Base-by-base conservation (phyloP, 2,888 invertebrate species). In the Phortica magna region DNA sequence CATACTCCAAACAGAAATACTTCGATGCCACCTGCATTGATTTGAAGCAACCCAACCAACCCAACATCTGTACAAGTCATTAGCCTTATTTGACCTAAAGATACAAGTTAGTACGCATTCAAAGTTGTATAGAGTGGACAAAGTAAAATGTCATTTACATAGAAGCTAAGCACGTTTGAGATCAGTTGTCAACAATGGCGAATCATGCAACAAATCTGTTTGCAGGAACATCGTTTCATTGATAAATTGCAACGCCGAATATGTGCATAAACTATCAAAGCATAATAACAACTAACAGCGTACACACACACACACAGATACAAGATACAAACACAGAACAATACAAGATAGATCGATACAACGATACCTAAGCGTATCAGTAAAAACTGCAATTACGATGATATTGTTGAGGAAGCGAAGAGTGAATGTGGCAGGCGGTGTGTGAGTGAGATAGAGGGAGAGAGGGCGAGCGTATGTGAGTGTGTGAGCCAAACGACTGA, bases 211-310 rank as follows among this genome's bases (percentile, higher is more conserved):
- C 39, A 71, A 71, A 71, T 71, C 55, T 71, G 70, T 71, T 31
- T 53, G 53, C 39, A 22, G 7, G 72, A 85, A 83, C 84, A 88
- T 88, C 85, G 85, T 88, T 85, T 85, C 84, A 85, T 85, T 85
- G 88, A 85, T 85, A 85, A 85, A 85, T 87, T 85, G 88, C 82
- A 77, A 74, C 71, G 55, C 70, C 2, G 74, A 78, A 79, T 77
- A 71, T 71, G 70, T 71, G 43, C 70, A 71, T 70, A 70, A 70
- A 43, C 70, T 55, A 71, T 55, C 77, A 77, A 79, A 75, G 53
- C 57, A 76, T 68, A 77, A 75, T 75, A 71, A 65, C 77, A 81
- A 67, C 82, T 81, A 76, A 76, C 76, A 55, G 75, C 72, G 76
- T 73, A 75, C 76, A 74, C 76, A 79, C 75, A 22, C 75, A 78